A percentile compares a stretch with the other conserved stretches of the same genome.
Evolutionary conservation across 2,888 invertebrate genomes (phyloP).

Genomic region (Acronicta psi): DNA sequence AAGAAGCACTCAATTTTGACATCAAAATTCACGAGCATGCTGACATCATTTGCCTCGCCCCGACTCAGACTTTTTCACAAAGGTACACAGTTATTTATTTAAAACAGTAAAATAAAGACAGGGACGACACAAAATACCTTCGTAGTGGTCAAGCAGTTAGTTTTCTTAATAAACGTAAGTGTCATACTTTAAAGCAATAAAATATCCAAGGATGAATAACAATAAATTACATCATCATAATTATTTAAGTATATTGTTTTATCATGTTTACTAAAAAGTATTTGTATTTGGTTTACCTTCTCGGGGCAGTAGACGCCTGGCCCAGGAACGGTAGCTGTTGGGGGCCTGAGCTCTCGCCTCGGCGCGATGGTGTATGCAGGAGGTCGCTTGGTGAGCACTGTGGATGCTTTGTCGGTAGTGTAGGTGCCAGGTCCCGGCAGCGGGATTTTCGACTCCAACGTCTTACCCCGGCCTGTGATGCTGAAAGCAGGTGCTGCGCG

Average conservation of each 20-base stretch:
- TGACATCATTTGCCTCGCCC: constrained; percentile 47
- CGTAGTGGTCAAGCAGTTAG: constrained; percentile 12
- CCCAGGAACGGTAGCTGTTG: constrained; percentile 83
- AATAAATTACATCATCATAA: constrained; percentile 52
- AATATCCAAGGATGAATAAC: constrained; percentile 43
- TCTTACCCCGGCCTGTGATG: constrained; percentile 94
- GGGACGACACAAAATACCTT: constrained; percentile 36
- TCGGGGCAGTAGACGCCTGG: constrained; percentile 92
- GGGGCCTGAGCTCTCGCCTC: constrained; percentile 75
- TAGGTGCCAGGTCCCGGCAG: constrained; percentile 96
- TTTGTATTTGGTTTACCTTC: constrained; percentile 76
- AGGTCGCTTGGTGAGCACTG: constrained; percentile 84
- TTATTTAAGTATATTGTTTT: no score
- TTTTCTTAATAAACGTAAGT: constrained; percentile 21
- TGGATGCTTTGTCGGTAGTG: constrained; percentile 88
- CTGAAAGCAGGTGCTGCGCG: constrained; percentile 96
- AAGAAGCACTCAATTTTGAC: constrained; percentile 37
- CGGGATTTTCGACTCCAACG: constrained; percentile 74
- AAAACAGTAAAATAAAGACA: constrained; percentile 38
- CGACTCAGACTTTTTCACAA: constrained; percentile 38
- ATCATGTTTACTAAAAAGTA: background rate
- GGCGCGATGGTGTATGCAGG: constrained; percentile 96
- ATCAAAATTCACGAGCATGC: constrained; percentile 23
- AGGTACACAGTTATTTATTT: constrained; percentile 33
- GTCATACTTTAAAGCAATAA: constrained; percentile 20